A percentile compares a stretch with the other conserved stretches of the same genome.
Evolutionary conservation across 2,888 invertebrate species (phyloP).

Genomic region (Tetheella fluctuosa): DNA sequence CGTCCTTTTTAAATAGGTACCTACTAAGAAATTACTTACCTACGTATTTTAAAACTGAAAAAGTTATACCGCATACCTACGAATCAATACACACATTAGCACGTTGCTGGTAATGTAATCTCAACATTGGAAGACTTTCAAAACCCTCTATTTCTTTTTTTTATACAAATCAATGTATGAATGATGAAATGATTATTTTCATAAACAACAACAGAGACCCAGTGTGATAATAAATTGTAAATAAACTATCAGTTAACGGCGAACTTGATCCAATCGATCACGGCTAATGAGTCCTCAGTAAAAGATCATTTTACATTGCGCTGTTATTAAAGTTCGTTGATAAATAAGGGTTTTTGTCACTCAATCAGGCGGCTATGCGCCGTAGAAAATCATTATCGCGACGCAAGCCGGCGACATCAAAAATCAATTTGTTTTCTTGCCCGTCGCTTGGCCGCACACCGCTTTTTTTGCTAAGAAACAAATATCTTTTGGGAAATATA

Average conservation of each 20-base stretch:
- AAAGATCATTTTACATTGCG: conserved; percentile 48
- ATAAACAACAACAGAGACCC: conserved; percentile 18
- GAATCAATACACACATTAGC: too few relatives aligned
- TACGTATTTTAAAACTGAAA: too few relatives aligned
- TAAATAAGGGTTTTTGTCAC: conserved; percentile 53
- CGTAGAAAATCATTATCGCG: conserved; percentile 57
- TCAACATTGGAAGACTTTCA: too few relatives aligned
- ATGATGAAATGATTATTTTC: too few relatives aligned
- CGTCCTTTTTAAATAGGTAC: too few relatives aligned
- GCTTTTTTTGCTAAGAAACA: conserved; percentile 51
- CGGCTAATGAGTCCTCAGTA: conserved; percentile 39
- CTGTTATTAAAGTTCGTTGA: conserved; percentile 49
- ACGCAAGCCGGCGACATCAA: conserved; percentile 63
- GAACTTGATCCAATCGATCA: conserved; percentile 53
- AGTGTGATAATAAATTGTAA: conserved; percentile 28
- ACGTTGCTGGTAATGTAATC: too few relatives aligned
- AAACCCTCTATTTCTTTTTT: too few relatives aligned
- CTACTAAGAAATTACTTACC: too few relatives aligned
- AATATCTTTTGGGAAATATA: conserved; percentile 47
- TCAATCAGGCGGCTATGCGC: conserved; percentile 45
- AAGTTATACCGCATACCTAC: too few relatives aligned
- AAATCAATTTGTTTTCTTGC: conserved; percentile 74
- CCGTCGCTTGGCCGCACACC: conserved; percentile 34
- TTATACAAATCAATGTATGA: too few relatives aligned
- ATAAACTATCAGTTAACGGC: conserved; percentile 41